Conservation (phyloP, 2,888 invertebrate genomes). For the Netelia fuscicornis region DNA sequence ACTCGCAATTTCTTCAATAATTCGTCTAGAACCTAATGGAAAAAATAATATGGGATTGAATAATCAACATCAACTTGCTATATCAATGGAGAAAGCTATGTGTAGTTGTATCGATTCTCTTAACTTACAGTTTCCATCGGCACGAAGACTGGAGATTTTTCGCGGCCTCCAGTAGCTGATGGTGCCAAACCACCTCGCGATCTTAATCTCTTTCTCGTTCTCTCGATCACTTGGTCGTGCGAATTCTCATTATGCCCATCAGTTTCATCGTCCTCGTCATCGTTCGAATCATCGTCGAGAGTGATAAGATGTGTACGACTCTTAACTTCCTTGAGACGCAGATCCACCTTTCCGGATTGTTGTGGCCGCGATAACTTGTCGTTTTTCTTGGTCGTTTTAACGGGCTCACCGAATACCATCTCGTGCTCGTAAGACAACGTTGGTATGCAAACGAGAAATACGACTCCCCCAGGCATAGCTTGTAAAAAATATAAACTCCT, state of each 20-base stretch:
- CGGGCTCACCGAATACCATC: constrained; percentile 85
- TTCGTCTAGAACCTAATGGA: constrained; percentile 88
- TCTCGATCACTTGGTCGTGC: constrained; percentile 45
- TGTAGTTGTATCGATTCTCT: not conserved
- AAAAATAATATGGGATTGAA: not conserved
- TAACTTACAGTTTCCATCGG: constrained; percentile 89
- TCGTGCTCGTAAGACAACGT: constrained; percentile 89
- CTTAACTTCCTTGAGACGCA: constrained; percentile 77
- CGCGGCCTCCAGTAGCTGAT: constrained; percentile 38
- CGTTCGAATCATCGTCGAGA: constrained; percentile 71
- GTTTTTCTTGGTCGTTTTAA: constrained; percentile 72
- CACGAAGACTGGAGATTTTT: constrained; percentile 85
- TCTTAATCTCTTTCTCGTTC: constrained; percentile 52
- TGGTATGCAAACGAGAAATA: constrained; percentile 90
- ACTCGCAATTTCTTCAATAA: constrained; percentile 88
- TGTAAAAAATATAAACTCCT: too few species aligned
- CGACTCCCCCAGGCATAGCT: constrained; percentile 86
- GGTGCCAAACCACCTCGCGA: constrained; percentile 48
- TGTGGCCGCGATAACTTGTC: constrained; percentile 62
- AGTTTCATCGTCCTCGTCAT: constrained; percentile 54
- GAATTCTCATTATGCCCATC: constrained; percentile 43
- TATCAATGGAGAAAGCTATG: not conserved
- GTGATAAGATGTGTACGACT: constrained; percentile 71
- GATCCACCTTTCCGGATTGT: constrained; percentile 74
- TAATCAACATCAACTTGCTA: too few species aligned